Base-by-base conservation (phyloP, 2,888 invertebrate species). In the Platycheirus rosarum region DNA sequence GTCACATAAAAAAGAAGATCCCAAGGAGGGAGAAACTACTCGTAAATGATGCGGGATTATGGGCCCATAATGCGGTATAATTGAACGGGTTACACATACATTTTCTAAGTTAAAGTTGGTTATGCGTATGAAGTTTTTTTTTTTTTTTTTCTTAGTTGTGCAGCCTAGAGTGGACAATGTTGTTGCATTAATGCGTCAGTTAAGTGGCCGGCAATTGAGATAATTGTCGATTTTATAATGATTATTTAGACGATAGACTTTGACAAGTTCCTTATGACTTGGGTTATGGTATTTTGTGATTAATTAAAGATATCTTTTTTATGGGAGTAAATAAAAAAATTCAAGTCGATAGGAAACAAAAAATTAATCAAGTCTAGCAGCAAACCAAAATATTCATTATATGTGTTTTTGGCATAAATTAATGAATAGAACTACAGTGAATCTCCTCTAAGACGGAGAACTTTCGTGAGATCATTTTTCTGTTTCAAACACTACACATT, bases 51-150 rank as follows among this genome's bases (percentile, higher is more conserved):
- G 75, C 44, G 35, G 69, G 68, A 79, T 69, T 69, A 63, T 49
- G 57, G 35, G 63, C 29, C 57, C 49, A 69, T 62, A 53, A 73
- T 73, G 49, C 51, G 42, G 77, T 73, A 60, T 73, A 73, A 78
- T 75, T 69, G 63, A 63, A 37, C 51, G 57, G 49, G 53, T 35
- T 63, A 57, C 26, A 49, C 55, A 65, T 16, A 16, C 11, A 63
- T 40, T 5, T 32, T 2, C 2, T 8, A 9, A 4, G 35, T 18
- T 53, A 23, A 13, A 44, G 32, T 74, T 51, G 18, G 5, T 11
- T 20, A n/a, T 13, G 6, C 8, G 5, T 2, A 23, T 18, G 1
- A 20, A n/a, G n/a, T n/a, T n/a, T n/a, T n/a, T n/a, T n/a, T n/a
- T n/a, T 20, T 16, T 63, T 5, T 70, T 65, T 35, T 65, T 77